A percentile compares a stretch with the other conserved stretches of the same genome.
phyloP scores from a whole-genome alignment of 2,888 invertebrate genomes.

The Apamea sordens region DNA sequence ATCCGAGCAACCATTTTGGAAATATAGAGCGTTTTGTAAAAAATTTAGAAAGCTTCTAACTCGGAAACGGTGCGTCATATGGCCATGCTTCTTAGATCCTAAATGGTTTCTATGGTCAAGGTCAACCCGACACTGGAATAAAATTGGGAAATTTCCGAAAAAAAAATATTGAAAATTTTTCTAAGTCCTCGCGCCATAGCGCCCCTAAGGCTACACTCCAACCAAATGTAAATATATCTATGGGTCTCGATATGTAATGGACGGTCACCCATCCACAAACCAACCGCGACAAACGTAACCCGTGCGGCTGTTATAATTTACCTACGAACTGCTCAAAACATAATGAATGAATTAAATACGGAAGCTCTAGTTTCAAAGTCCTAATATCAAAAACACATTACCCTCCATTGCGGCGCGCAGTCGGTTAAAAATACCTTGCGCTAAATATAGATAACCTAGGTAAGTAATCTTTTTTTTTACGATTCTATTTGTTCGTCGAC shows the following conservation, averaged over 20 bases:
- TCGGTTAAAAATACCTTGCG: conserved; percentile 7
- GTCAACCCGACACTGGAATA: no score
- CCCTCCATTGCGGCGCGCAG: background rate
- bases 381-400: background rate
- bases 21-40: no score
- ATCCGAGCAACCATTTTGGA: no score
- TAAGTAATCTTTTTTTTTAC: conserved; percentile 36
- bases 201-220: no score
- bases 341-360: background rate
- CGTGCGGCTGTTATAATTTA: background rate
- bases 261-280: background rate
- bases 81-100: no score
- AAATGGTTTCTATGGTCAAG: no score
- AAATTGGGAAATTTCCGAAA: no score
- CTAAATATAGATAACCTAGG: conserved; percentile 18
- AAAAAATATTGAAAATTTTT: no score
- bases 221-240: no score
- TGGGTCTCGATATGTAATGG: no score
- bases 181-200: no score
- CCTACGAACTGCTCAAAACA: background rate
- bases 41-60: background rate
- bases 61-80: background rate
- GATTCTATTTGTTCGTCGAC: conserved; percentile 43
- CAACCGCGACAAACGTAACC: background rate
- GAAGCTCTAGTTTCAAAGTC: background rate